Conservation (phyloP, 1,140 invertebrate species). For the Dreissena rostriformis region DNA sequence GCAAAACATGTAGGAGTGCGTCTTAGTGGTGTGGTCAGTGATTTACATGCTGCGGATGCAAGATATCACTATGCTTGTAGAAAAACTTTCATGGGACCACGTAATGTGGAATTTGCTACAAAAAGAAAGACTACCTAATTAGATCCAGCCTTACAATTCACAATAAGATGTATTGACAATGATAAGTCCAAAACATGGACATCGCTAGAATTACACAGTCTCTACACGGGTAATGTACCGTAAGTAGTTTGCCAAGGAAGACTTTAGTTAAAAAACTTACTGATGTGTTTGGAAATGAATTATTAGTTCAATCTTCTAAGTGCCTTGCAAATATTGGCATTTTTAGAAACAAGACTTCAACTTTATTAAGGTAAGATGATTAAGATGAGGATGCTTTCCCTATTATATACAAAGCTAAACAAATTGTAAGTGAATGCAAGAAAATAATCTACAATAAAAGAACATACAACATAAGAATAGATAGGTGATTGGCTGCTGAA, state of each 20-base stretch:
- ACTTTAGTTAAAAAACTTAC: constrained; percentile 8
- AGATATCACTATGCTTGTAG: constrained; percentile 45
- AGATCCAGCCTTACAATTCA: neutral
- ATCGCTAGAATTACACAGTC: constrained; percentile 28
- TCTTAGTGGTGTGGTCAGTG: constrained; percentile 30
- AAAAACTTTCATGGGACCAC: constrained; percentile 7
- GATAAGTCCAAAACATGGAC: constrained; percentile 33
- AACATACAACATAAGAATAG: too few relatives aligned
- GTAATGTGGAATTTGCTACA: constrained; percentile 7
- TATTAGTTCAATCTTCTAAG: constrained; percentile 24
- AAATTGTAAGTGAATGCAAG: too few relatives aligned
- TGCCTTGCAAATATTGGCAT: constrained; percentile 48
- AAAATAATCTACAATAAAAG: too few relatives aligned
- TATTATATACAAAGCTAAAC: too few relatives aligned
- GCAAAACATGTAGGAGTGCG: neutral
- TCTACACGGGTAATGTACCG: constrained; percentile 21
- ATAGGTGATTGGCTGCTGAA: too few relatives aligned
- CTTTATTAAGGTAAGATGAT: constrained; percentile 7
- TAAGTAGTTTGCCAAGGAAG: neutral
- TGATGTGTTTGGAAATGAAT: constrained; percentile 30
- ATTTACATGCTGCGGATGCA: constrained; percentile 48
- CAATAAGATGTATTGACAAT: neutral
- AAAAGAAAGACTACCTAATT: neutral
- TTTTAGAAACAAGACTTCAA: constrained; percentile 38
- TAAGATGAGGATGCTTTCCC: constrained; percentile 31